Evolutionary conservation across 1,140 invertebrate genomes (phyloP), one percentile per base, ranked within the genome.

Genomic region (Caerostris darwini): DNA sequence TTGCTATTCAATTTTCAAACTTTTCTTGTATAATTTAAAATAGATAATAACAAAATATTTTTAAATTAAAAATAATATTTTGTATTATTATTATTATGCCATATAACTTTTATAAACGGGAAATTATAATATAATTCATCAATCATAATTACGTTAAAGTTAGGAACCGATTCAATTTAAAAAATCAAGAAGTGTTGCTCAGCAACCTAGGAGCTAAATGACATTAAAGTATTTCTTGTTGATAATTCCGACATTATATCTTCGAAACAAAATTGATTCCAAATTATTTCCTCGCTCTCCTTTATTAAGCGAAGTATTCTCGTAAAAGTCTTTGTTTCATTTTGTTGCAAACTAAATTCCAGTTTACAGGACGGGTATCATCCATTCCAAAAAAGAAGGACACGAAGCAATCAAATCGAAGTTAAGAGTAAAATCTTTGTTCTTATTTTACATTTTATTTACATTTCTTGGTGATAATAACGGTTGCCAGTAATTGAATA

Each of bases 251-350:
- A 67, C 59, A 88, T 88, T 17, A 67, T 53, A n/a, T 7, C 50
- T 85, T 88, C 50, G 57, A 67, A 88, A 67, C 50, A 61, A 88
- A 87, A 88, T 67, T 67, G 86, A 67, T 90, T 71, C 67, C 53
- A 90, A 90, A 90, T 90, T 90, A 54, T 77, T 90, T 90, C n/a
- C 34, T 50, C 88, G 88, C 69, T 71, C n/a, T 19, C 54, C 17
- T 90, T 90, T 64, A 90, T 90, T 90, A 90, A 71, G 61, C 14
- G 59, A 88, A 69, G 54, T 64, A 64, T 64, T 88, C 83, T 57
- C 34, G 54, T 34, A 19, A 1, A 64, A 64, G 53, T 7, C 61
- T 88, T 58, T 67, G 14, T 85, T 85, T 88, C 67, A 50, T 88
- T 61, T 53, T n/a, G 53, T n/a, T 88, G 3, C 86, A 56, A 64